Conservation (phyloP, 2,113 vertebrate species). For the Melanostigma gelatinosum region DNA sequence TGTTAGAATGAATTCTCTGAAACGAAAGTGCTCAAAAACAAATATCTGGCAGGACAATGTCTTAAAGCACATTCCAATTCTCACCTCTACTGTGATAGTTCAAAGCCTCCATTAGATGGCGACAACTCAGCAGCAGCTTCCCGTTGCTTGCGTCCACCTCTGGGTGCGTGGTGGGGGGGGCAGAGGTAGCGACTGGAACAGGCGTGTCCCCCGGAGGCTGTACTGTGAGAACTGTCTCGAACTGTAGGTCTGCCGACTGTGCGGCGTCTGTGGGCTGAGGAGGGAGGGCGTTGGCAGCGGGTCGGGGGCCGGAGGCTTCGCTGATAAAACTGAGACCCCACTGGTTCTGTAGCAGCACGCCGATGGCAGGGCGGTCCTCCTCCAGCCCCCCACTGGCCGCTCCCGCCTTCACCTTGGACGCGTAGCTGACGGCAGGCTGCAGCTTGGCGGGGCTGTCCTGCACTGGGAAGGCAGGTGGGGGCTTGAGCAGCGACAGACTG, state of each 20-base stretch:
- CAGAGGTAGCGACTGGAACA: constrained; percentile 27
- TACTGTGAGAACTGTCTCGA: constrained; percentile 25
- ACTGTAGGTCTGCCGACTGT: constrained; percentile 37
- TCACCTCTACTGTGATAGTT: constrained; percentile 84
- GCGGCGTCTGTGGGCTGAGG: constrained; percentile 47
- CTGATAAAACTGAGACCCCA: constrained; percentile 90
- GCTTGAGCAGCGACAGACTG: constrained; percentile 85
- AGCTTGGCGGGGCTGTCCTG: constrained; percentile 89
- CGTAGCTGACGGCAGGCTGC: constrained; percentile 88
- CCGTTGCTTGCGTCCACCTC: constrained; percentile 69
- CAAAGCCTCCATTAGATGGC: constrained; percentile 82
- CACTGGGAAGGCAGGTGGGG: constrained; percentile 87
- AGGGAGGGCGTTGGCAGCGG: constrained; percentile 8
- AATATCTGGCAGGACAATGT: fast-evolving
- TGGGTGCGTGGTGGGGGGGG: constrained; percentile 25
- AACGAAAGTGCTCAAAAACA: background rate
- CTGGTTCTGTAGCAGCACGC: constrained; percentile 87
- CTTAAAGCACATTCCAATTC: background rate
- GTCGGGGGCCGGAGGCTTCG: constrained; percentile 57
- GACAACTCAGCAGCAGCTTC: constrained; percentile 83
- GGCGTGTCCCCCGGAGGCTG: constrained; percentile 44
- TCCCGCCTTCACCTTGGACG: constrained; percentile 88
- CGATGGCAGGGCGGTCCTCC: constrained; percentile 83
- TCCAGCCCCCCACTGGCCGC: constrained; percentile 65
- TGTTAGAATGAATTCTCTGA: background rate